Evolutionary conservation across 2,888 invertebrate species (phyloP), one percentile per base, ranked within the genome.

Genomic region (Tolmerus cingulatus): DNA sequence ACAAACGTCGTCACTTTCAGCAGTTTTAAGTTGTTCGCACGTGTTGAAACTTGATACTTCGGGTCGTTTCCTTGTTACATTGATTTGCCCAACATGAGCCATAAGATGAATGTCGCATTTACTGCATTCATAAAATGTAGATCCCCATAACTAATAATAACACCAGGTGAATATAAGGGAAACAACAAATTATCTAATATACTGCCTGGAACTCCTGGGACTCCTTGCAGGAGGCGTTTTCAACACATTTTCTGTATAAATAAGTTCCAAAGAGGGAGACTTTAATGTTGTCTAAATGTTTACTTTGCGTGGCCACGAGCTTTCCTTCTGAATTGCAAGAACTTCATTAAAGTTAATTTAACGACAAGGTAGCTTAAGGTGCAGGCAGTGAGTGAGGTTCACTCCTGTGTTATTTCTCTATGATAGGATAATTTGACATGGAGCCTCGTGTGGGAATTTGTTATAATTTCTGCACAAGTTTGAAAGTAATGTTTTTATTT

Each of bases 251-350:
- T 16, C n/a, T n/a, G n/a, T n/a, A n/a, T 19, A 51, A n/a, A 66
- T 66, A 66, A 66, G 23, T 66, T 23, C 66, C 66, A 51, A 51
- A 12, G 8, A 66, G 66, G 23, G 66, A 23, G 9, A 37, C 30
- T 76, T 76, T 34, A 76, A 76, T 76, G 76, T 76, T 76, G 37
- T 37, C 34, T 76, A 76, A 76, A 76, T 76, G 76, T 76, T 34
- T 34, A 34, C 37, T 76, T 76, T 76, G 76, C 76, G 76, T 76
- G 76, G 76, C 37, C 76, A 76, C 76, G 19, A 34, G 19, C 76
- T 37, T 76, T 76, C 16, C n/a, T 76, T 9, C 76, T 76, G 76
- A 14, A 34, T 76, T 37, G 34, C 76, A 30, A 76, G 34, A 37
- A 76, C 76, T 34, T 76, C 34, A 76, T 76, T 76, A 76, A 76